Percentiles rank a stretch among this genome's conserved stretches.
These are phyloP conservation scores for Myodes glareolus DNA, from an alignment of 2,113 vertebrate genomes.

Conservation along the genomic window DNA sequence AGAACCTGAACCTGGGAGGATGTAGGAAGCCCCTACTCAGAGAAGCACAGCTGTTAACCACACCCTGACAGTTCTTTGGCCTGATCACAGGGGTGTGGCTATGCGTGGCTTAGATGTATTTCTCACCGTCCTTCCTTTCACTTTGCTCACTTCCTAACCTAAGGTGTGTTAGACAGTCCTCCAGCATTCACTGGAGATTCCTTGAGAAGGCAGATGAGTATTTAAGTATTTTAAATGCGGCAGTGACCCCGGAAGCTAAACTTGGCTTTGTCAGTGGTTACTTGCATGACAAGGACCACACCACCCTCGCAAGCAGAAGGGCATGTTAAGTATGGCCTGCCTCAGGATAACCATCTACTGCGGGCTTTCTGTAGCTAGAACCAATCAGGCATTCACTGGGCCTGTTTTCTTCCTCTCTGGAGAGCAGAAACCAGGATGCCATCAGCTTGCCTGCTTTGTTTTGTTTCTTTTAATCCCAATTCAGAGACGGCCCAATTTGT, in stretches of 20 bases:
- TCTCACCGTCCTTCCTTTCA: background rate
- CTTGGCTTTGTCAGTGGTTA: constrained; percentile 1
- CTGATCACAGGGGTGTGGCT: background rate
- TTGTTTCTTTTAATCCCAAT: background rate
- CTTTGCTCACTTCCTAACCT: background rate
- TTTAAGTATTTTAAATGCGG: background rate
- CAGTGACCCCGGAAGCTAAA: constrained; percentile 9
- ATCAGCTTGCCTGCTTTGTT: background rate
- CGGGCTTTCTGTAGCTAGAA: constrained; percentile 14
- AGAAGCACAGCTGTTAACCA: background rate
- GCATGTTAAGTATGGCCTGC: constrained; percentile 5
- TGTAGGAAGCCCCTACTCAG: background rate
- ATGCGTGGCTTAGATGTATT: background rate
- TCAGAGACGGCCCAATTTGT: background rate
- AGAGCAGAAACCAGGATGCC: background rate
- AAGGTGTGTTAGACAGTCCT: background rate
- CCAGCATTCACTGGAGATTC: background rate
- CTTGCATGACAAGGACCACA: background rate
- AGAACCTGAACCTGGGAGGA: background rate
- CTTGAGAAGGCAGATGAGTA: background rate
- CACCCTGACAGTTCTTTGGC: background rate
- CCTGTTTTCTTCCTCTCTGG: background rate
- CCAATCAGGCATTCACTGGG: background rate
- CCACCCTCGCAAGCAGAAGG: background rate
- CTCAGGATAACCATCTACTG: background rate